Conservation (phyloP, 2,113 vertebrate genomes). For the Paedocypris sp. region DNA sequence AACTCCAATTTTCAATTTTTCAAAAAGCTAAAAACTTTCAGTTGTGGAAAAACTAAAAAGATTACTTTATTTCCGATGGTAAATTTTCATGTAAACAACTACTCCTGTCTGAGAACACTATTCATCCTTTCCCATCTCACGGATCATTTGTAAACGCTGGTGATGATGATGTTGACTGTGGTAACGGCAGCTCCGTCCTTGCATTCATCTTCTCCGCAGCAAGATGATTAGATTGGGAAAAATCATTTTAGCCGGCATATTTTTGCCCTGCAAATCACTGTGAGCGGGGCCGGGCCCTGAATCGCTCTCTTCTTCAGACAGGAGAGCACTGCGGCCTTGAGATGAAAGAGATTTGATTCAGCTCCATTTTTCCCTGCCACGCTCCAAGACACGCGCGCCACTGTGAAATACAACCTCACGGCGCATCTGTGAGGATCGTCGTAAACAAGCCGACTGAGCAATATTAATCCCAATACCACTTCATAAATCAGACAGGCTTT, state of each 20-base stretch:
- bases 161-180: slow-evolving; percentile 42
- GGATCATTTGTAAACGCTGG: slow-evolving; percentile 43
- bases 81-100: background rate
- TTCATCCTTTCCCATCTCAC: background rate
- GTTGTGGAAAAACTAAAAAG: too few relatives aligned
- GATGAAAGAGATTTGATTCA: slow-evolving; percentile 38
- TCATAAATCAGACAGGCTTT: slow-evolving; percentile 56
- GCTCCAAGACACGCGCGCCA: slow-evolving; percentile 6
- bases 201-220: slow-evolving; percentile 48
- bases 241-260: slow-evolving; percentile 32
- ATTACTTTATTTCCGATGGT: too few relatives aligned
- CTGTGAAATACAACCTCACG: slow-evolving; percentile 48
- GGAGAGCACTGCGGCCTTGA: slow-evolving; percentile 50
- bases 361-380: slow-evolving; percentile 27
- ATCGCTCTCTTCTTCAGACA: slow-evolving; percentile 29
- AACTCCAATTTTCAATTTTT: too few relatives aligned
- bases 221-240: slow-evolving; percentile 56
- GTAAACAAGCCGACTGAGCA: slow-evolving; percentile 52
- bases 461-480: slow-evolving; percentile 56
- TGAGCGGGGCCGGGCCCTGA: slow-evolving; percentile 34
- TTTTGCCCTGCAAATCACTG: slow-evolving; percentile 32
- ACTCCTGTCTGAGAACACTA: background rate
- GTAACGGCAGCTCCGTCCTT: slow-evolving; percentile 52
- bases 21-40: too few relatives aligned
- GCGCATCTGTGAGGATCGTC: slow-evolving; percentile 39